These are phyloP conservation scores for Beaufortia kweichowensis DNA, from an alignment of 2,113 vertebrate genomes.

Conservation along the genomic window DNA sequence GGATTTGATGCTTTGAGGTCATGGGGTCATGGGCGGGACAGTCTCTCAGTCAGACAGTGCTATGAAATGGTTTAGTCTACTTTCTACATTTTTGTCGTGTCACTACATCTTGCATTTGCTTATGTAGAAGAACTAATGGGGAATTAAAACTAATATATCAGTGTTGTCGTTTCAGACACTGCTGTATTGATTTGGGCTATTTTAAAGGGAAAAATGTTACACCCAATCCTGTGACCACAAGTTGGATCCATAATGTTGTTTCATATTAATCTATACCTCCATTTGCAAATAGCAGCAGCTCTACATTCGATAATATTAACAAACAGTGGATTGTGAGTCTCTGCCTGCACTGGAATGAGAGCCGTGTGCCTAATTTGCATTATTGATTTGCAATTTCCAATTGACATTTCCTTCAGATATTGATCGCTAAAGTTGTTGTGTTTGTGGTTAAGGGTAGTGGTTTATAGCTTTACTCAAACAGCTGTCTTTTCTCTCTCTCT, in stretches of 20 bases:
- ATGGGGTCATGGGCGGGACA: neutral
- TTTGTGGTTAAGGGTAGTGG: neutral
- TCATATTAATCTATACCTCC: neutral
- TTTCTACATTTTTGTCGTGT: neutral
- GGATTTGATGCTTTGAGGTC: neutral
- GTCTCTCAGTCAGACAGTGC: neutral
- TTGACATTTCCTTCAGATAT: no score
- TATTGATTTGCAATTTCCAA: conserved; percentile 11
- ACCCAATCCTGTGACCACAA: neutral
- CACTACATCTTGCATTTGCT: neutral
- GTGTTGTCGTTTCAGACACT: neutral
- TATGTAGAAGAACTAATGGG: neutral
- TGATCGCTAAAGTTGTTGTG: neutral
- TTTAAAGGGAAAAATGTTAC: neutral
- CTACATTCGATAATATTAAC: neutral
- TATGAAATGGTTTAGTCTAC: neutral
- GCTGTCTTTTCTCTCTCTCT: no score
- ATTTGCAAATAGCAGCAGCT: neutral
- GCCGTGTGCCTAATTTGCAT: neutral
- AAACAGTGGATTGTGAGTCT: neutral
- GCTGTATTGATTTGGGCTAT: neutral
- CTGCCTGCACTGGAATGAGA: neutral
- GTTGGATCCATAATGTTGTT: neutral
- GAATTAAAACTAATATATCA: neutral
- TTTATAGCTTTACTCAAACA: neutral